Evolutionary conservation across 2,888 invertebrate genomes (phyloP).

Genomic region (Drosophila paranaensis): DNA sequence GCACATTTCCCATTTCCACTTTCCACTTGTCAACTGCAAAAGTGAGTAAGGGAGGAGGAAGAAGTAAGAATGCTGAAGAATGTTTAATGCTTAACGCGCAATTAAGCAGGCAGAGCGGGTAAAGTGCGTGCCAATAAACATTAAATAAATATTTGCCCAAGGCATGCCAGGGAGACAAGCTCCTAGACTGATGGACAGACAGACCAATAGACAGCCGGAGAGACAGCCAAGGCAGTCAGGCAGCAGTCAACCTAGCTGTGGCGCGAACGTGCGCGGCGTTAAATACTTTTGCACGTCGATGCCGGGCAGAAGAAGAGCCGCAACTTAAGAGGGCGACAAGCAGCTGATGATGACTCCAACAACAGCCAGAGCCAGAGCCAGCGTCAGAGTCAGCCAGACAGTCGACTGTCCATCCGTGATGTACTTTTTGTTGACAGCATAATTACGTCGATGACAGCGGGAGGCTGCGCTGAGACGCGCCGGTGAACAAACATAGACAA

Average conservation of each 20-base stretch:
- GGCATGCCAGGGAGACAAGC: conserved; percentile 33
- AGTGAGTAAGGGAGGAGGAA: conserved; percentile 21
- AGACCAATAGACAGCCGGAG: conserved; percentile 5
- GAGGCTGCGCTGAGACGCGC: conserved; percentile 5
- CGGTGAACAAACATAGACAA: conserved; percentile 57
- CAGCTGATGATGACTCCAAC: conserved; percentile 68
- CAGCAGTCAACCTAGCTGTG: conserved; percentile 7
- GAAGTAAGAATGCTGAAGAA: conserved; percentile 20
- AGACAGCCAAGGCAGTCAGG: conserved; percentile 1
- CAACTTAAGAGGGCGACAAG: conserved; percentile 37
- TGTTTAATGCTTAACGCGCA: conserved; percentile 75
- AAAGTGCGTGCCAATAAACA: conserved; percentile 76
- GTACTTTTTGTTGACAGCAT: conserved; percentile 77
- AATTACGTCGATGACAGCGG: conserved; percentile 70
- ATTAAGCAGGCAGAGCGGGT: conserved; percentile 62
- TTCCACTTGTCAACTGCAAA: conserved; percentile 28
- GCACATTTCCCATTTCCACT: conserved; percentile 38
- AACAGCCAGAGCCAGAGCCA: conserved; percentile 19
- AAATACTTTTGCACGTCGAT: conserved; percentile 68
- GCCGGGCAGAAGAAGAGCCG: conserved; percentile 11
- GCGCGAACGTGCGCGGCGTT: conserved; percentile 57
- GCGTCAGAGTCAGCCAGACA: conserved; percentile 1
- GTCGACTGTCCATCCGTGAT: conserved; percentile 38
- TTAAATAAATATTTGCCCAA: conserved; percentile 76
- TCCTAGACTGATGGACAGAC: conserved; percentile 17